These are phyloP conservation scores for Nesogale talazaci DNA, from an alignment of 2,113 vertebrate species.

Conservation along the genomic window DNA sequence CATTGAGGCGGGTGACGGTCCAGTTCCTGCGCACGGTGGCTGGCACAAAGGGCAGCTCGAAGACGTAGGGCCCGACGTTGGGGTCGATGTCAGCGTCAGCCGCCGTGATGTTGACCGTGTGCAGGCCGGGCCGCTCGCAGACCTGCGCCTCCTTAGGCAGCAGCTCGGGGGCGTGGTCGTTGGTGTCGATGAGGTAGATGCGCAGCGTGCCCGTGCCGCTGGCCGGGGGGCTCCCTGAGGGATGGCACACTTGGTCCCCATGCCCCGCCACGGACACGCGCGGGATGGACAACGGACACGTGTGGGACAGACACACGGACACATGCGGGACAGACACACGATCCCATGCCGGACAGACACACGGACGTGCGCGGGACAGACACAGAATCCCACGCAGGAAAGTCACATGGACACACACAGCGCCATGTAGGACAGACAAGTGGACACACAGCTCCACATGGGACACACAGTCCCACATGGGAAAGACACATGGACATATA, in stretches of 20 bases:
- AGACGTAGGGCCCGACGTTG: constrained; percentile 96
- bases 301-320: background rate
- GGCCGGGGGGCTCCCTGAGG: constrained; percentile 91
- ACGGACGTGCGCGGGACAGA: background rate
- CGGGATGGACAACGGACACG: background rate
- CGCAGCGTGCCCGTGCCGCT: constrained; percentile 96
- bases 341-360: background rate
- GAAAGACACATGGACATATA: no score
- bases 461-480: background rate
- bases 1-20: constrained; percentile 95
- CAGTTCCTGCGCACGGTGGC: constrained; percentile 94
- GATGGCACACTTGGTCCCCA: no score
- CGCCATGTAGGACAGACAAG: no score
- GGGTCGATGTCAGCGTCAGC: constrained; percentile 94
- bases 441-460: no score
- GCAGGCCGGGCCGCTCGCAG: constrained; percentile 92
- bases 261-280: background rate
- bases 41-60: constrained; percentile 93
- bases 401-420: no score
- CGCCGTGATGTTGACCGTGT: constrained; percentile 96
- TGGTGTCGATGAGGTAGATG: constrained; percentile 97
- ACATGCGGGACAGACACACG: background rate
- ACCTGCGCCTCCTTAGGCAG: constrained; percentile 95
- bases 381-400: background rate
- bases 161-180: constrained; percentile 95